Conservation (phyloP, 2,113 vertebrate species). For the Colinus virginianus region DNA sequence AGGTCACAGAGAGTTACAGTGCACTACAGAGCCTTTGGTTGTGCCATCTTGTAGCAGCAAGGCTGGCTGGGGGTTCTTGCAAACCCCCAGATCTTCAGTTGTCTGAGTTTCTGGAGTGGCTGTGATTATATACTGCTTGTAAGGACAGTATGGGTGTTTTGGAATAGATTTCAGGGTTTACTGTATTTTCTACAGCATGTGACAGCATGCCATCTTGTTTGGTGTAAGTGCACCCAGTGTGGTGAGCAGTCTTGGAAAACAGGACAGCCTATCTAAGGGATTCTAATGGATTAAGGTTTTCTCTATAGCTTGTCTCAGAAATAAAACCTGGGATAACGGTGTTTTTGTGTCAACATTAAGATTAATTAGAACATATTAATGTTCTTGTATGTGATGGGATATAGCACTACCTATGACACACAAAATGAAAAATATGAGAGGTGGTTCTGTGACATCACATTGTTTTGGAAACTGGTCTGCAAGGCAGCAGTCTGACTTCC, state of each 20-base stretch:
- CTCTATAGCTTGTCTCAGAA: not conserved
- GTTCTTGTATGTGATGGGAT: not conserved
- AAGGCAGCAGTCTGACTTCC: not conserved
- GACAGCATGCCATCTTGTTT: not conserved
- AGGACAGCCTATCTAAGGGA: not conserved
- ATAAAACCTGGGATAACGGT: not conserved
- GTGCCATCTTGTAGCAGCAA: rapidly evolving
- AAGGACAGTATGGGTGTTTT: not conserved
- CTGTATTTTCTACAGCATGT: not conserved
- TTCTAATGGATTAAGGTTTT: not conserved
- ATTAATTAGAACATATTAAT: not conserved
- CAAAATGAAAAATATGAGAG: not conserved
- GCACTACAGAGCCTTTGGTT: not conserved
- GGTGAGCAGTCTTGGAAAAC: not conserved
- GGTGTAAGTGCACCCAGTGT: not conserved
- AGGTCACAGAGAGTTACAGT: not conserved
- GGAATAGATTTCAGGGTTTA: not conserved
- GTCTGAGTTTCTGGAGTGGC: not conserved
- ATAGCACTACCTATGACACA: not conserved
- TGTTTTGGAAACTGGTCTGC: not conserved
- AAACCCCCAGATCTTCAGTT: not conserved
- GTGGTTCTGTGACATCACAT: not conserved
- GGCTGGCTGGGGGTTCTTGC: not conserved
- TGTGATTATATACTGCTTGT: rapidly evolving
- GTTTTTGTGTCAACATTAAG: not conserved